Evolutionary conservation across 2,888 invertebrate genomes (phyloP), one percentile per base, ranked within the genome.

Genomic region (Rhamphomyia laevipes): DNA sequence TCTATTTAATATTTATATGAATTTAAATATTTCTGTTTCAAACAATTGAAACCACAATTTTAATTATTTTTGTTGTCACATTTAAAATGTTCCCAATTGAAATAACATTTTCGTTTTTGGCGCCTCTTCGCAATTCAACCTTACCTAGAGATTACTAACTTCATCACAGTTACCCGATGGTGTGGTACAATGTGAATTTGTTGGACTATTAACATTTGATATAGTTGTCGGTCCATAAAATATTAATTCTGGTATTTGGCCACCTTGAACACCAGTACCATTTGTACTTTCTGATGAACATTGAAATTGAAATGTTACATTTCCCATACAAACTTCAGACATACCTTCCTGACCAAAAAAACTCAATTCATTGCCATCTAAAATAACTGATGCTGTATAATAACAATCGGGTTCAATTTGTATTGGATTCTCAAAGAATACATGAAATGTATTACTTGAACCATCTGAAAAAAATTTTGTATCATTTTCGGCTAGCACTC

Each of bases 311-410:
- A 95, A 95, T 54, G 90, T 92, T 50, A 95, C 93, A 63, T 86
- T 86, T 5, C 92, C 92, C 67, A 90, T 87, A 49, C 85, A 85
- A 41, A 94, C 89, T 72, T 95, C 95, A 61, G 91, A 90, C 77
- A 94, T 81, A 18, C 95, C 95, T 71, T 96, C 95, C 70, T 95
- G 95, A 7, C 95, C 95, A 68, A 95, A 96, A 70, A 94, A 96
- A 72, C 93, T 93, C 57, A 96, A 73, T 68, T 95, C 94, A 51
- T 84, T 85, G 12, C 95, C 95, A 66, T 95, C 95, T 17, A 96
- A 73, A 56, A 94, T 83, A 2, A 90, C 94, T n/a, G 93, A 93
- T 11, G 94, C 94, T 3, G 94, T 95, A 70, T 96, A 95, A 66
- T 88, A 92, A 51, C 83, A 84, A 66, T 95, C 94, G 0, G 93